phyloP scores from a whole-genome alignment of 2,797 vertebrate genomes.

The Melanogrammus aeglefinus region DNA sequence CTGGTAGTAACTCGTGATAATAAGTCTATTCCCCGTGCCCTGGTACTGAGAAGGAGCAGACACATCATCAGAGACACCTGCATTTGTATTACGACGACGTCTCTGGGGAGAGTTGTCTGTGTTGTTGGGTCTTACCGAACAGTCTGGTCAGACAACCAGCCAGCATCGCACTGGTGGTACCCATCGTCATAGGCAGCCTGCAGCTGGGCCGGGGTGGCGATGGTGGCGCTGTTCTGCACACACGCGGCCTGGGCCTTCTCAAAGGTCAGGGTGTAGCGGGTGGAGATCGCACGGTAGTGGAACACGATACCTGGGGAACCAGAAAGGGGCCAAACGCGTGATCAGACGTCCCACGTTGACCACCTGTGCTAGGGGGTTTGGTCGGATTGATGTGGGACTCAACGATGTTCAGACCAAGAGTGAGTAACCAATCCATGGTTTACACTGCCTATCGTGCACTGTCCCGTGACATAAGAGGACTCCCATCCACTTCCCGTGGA shows the following conservation, averaged over 20 bases:
- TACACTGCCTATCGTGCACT: neutral
- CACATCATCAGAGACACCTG: neutral
- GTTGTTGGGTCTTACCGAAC: conserved; percentile 78
- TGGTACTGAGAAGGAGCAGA: neutral
- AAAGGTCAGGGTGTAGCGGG: conserved; percentile 91
- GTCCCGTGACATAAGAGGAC: neutral
- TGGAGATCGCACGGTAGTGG: conserved; percentile 94
- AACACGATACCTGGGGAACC: conserved; percentile 85
- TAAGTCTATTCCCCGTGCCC: neutral
- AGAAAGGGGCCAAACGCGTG: neutral
- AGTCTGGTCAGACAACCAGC: conserved; percentile 96
- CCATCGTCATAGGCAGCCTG: conserved; percentile 96
- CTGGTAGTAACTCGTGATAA: neutral
- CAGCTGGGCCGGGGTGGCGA: conserved; percentile 90
- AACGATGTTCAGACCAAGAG: neutral
- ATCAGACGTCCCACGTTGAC: neutral
- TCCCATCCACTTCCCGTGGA: neutral
- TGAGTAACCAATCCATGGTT: neutral
- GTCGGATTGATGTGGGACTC: neutral
- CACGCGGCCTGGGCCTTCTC: conserved; percentile 91
- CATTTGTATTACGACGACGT: neutral
- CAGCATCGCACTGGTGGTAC: conserved; percentile 95
- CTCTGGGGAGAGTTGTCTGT: neutral
- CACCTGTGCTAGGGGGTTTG: neutral
- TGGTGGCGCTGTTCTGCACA: conserved; percentile 87